Percentiles rank a stretch among this genome's conserved stretches.
Evolutionary conservation across 2,888 invertebrate genomes (phyloP).

Genomic region (Ptilodon capucinus): DNA sequence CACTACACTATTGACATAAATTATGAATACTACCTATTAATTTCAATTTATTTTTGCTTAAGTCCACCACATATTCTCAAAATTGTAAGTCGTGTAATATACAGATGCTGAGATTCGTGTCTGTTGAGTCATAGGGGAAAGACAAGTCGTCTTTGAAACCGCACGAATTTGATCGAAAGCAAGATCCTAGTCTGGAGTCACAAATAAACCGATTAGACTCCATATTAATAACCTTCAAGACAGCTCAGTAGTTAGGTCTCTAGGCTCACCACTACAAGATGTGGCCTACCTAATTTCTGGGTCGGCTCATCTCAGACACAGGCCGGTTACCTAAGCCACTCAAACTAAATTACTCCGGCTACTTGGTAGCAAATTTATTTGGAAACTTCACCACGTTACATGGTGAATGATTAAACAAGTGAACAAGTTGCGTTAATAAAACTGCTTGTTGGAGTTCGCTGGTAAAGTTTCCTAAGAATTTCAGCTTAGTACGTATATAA

Average conservation of each 20-base stretch:
- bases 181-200: too few relatives aligned
- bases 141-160: too few relatives aligned
- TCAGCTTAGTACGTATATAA: constrained; percentile 32
- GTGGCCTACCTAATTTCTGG: constrained; percentile 9
- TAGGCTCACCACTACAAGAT: background rate
- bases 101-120: too few relatives aligned
- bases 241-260: background rate
- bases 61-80: too few relatives aligned
- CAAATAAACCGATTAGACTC: too few relatives aligned
- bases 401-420: constrained; percentile 53
- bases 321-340: constrained; percentile 43
- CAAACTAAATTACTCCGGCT: constrained; percentile 44
- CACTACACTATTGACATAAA: too few relatives aligned
- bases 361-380: constrained; percentile 50
- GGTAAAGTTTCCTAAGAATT: constrained; percentile 39
- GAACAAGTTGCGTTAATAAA: constrained; percentile 50
- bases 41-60: too few relatives aligned
- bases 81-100: too few relatives aligned
- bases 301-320: constrained; percentile 21
- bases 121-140: too few relatives aligned
- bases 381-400: constrained; percentile 50
- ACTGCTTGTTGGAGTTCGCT: constrained; percentile 41
- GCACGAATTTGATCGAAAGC: too few relatives aligned
- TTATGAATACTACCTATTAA: too few relatives aligned
- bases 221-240: too few relatives aligned